Base-by-base conservation (phyloP, 2,797 vertebrate species). In the Gymnoscopelus microlampas region DNA sequence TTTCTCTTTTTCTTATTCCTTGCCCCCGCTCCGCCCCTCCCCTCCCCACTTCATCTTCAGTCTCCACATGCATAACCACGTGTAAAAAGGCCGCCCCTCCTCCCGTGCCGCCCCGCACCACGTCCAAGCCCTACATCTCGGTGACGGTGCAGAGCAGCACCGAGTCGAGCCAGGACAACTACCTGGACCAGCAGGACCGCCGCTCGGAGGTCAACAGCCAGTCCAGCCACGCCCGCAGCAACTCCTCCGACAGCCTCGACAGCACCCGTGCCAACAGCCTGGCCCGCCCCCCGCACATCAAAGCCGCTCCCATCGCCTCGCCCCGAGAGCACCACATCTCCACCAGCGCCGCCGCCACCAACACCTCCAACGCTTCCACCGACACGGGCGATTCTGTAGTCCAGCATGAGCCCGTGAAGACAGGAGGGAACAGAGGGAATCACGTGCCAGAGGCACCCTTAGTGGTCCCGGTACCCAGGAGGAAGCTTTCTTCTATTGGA, bases 91-190 rank as follows among this genome's bases (percentile, higher is more conserved):
- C 93, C 53, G 93, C 92, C 49, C 97, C 98, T 4, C 98, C 98
- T 26, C 97, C 98, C 0, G 97, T 99, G 75, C 98, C 98, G 13
- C 97, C 98, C 29, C 96, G 97, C 14, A 98, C 97, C 81, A 98
- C 97, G 14, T 98, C 97, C 77, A 99, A 99, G 90, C 98, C 98
- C 69, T 98, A 97, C 93, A 99, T 98, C 93, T 98, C 97, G 0
- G 98, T 99, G 85, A 99, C 98, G 0, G 97, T 99, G 69, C 98
- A 99, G 91, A 99, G 98, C 92, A 99, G 98, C 90, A 99, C 98
- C 0, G 98, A 99, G 82, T 99, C 98, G 0, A 97, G 97, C 0
- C 98, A 99, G 92, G 98, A 99, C 93, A 97, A 94, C 91, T 99
- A 98, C 87, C 93, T 98, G 88, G 97, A 98, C 88, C 95, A 94